A percentile compares a stretch with the other conserved stretches of the same genome.
Conservation (phyloP, 2,888 invertebrate species). For the Glomeris marginata region DNA sequence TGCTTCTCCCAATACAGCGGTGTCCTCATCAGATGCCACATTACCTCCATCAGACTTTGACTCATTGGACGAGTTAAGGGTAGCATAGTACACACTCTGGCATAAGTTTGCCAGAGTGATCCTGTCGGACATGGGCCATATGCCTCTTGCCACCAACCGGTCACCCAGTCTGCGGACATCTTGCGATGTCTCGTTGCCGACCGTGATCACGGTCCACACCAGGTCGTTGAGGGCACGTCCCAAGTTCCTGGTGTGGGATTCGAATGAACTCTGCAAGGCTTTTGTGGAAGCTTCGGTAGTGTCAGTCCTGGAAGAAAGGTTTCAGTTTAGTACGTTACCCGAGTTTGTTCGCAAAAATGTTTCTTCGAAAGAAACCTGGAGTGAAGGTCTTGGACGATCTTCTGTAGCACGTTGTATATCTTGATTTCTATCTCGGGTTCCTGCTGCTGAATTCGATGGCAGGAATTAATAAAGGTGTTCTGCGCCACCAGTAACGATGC, state of each 20-base stretch:
- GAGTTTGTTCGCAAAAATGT: not conserved
- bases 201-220: constrained; percentile 12
- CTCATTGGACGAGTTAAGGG: too few relatives aligned
- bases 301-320: not conserved
- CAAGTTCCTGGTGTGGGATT: constrained; percentile 9
- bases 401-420: constrained; percentile 45
- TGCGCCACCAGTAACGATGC: constrained; percentile 41
- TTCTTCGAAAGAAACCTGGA: not conserved
- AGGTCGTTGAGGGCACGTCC: constrained; percentile 11
- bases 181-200: constrained; percentile 10
- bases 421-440: constrained; percentile 43
- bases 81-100: too few relatives aligned
- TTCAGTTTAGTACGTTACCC: not conserved
- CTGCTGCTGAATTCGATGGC: constrained; percentile 47
- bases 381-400: constrained; percentile 36
- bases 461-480: constrained; percentile 48
- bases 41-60: too few relatives aligned
- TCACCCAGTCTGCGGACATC: too few relatives aligned
- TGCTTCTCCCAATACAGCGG: too few relatives aligned
- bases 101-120: too few relatives aligned
- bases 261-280: not conserved
- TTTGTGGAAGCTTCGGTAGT: not conserved
- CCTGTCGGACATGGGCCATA: too few relatives aligned
- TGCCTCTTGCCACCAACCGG: too few relatives aligned
- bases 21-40: too few relatives aligned